Conservation (phyloP, 2,888 invertebrate genomes). For the Dermolepida albohirtum region DNA sequence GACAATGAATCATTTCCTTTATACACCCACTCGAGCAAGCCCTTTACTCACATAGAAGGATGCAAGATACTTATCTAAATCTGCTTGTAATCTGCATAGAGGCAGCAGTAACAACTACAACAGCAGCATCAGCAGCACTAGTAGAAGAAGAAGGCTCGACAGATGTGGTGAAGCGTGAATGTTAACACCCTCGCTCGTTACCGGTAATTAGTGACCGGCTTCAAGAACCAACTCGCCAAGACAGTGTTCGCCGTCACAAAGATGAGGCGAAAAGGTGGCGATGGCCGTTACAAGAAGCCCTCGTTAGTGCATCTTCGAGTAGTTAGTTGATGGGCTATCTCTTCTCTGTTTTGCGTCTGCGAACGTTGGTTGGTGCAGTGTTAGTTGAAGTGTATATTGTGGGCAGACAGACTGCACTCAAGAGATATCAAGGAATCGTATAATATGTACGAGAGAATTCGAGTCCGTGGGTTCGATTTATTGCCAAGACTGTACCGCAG, state of each 20-base stretch:
- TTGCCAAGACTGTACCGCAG: slow-evolving; percentile 50
- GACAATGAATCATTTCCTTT: slow-evolving; percentile 34
- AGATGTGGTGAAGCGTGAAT: slow-evolving; percentile 28
- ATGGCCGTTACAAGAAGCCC: slow-evolving; percentile 20
- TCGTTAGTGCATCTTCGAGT: slow-evolving; percentile 34
- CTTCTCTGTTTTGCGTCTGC: slow-evolving; percentile 16
- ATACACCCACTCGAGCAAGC: slow-evolving; percentile 18
- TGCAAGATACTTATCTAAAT: slow-evolving; percentile 27
- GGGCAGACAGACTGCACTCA: slow-evolving; percentile 10
- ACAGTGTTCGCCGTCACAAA: slow-evolving; percentile 31
- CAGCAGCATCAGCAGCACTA: background rate
- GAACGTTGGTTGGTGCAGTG: slow-evolving; percentile 6
- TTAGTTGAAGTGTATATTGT: slow-evolving; percentile 7
- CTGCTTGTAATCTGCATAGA: slow-evolving; percentile 28
- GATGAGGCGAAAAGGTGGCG: slow-evolving; percentile 21
- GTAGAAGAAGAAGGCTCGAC: background rate
- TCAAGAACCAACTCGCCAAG: slow-evolving; percentile 5
- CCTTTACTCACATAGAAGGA: background rate
- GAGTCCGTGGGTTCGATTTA: slow-evolving; percentile 57
- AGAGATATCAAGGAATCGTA: slow-evolving; percentile 19
- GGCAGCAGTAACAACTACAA: slow-evolving; percentile 13
- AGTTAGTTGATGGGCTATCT: slow-evolving; percentile 36
- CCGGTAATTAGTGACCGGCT: slow-evolving; percentile 40
- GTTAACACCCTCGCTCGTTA: slow-evolving; percentile 43
- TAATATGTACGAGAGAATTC: slow-evolving; percentile 3